Evolutionary conservation across 2,797 vertebrate species (phyloP).

Genomic region (Gymnoscopelus braueri): DNA sequence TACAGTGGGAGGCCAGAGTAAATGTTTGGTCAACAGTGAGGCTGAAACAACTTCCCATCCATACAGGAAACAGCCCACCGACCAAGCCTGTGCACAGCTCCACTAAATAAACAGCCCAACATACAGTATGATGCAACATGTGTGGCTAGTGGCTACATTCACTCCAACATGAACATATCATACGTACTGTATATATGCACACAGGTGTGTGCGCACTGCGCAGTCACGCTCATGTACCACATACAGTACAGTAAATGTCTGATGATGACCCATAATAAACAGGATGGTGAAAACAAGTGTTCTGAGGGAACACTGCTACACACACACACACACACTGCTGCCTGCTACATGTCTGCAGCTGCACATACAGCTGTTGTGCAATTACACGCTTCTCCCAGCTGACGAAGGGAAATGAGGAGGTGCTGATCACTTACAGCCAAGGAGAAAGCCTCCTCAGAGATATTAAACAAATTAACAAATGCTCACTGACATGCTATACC

Average conservation of each 20-base stretch:
- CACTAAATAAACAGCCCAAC: slow-evolving; percentile 30
- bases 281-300: too few relatives aligned
- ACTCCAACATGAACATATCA: background rate
- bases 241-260: too few relatives aligned
- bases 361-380: slow-evolving; percentile 54
- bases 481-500: slow-evolving; percentile 44
- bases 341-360: slow-evolving; percentile 49
- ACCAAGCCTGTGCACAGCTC: slow-evolving; percentile 43
- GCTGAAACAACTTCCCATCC: slow-evolving; percentile 70
- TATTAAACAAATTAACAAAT: slow-evolving; percentile 60
- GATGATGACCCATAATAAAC: too few relatives aligned
- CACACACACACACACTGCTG: slow-evolving; percentile 4
- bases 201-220: too few relatives aligned
- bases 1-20: slow-evolving; percentile 49
- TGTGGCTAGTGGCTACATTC: slow-evolving; percentile 14
- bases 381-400: slow-evolving; percentile 44
- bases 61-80: slow-evolving; percentile 49
- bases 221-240: too few relatives aligned
- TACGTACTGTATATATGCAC: too few relatives aligned
- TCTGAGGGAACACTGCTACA: slow-evolving; percentile 6
- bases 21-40: slow-evolving; percentile 59
- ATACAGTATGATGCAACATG: slow-evolving; percentile 36
- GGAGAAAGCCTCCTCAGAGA: slow-evolving; percentile 37
- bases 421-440: slow-evolving; percentile 44
- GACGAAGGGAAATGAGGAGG: slow-evolving; percentile 47